phyloP scores from a whole-genome alignment of 2,797 vertebrate species.

The Eulemur coronatus region DNA sequence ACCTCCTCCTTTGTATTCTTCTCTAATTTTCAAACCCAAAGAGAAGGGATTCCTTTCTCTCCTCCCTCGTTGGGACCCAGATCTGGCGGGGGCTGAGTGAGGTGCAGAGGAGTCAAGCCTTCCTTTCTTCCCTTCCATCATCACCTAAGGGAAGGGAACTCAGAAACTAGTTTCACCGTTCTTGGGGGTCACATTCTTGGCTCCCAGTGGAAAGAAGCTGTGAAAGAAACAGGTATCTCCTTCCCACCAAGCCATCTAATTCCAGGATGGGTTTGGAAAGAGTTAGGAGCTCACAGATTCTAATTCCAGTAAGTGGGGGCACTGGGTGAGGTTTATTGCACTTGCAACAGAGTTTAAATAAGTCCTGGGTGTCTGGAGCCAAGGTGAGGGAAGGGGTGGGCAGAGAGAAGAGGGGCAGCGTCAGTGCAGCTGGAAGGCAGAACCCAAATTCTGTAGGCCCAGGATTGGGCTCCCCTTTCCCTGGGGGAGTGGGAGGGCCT shows the following conservation, averaged over 20 bases:
- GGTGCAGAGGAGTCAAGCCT: neutral
- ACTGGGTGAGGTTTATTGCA: slow-evolving; percentile 79
- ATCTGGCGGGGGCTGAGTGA: neutral
- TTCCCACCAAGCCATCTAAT: neutral
- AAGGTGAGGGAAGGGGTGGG: neutral
- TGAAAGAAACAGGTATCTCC: neutral
- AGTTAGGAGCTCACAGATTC: neutral
- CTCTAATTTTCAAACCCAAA: neutral
- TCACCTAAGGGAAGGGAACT: neutral
- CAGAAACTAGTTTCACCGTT: neutral
- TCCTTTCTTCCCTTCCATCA: neutral
- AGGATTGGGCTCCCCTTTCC: slow-evolving; percentile 27
- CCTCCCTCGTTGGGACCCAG: neutral
- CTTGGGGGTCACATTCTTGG: neutral
- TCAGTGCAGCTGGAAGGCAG: slow-evolving; percentile 76
- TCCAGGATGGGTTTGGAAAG: slow-evolving; percentile 12
- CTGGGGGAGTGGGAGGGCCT: slow-evolving; percentile 34
- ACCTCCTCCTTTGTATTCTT: neutral
- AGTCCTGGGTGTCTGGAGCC: slow-evolving; percentile 64
- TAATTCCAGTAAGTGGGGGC: slow-evolving; percentile 59
- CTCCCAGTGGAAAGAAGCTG: neutral
- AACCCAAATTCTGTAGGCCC: slow-evolving; percentile 55
- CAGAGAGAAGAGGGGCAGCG: slow-evolving; percentile 53
- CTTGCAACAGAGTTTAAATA: slow-evolving; percentile 83
- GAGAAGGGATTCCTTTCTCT: neutral